phyloP scores from a whole-genome alignment of 2,888 invertebrate genomes.

The Tricholauxania praeusta region DNA sequence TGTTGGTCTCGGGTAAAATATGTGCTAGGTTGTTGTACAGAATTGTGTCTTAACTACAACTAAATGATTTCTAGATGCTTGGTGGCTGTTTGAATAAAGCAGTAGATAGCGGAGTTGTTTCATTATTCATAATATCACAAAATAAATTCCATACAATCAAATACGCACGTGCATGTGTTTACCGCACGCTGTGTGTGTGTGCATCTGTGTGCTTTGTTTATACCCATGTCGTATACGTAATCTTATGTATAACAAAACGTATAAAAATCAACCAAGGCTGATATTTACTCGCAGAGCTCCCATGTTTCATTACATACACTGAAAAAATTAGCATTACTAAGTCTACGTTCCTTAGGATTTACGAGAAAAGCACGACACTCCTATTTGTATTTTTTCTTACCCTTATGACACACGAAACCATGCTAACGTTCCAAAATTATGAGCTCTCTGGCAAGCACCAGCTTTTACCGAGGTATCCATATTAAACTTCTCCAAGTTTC shows the following conservation, averaged over 20 bases:
- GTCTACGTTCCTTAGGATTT: too few species aligned
- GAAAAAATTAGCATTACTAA: neutral
- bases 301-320: conserved; percentile 23
- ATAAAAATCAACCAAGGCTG: conserved; percentile 30
- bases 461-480: too few species aligned
- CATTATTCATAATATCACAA: conserved; percentile 33
- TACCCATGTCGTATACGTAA: conserved; percentile 57
- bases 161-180: conserved; percentile 1
- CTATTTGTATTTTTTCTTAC: too few species aligned
- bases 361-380: too few species aligned
- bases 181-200: conserved; percentile 12
- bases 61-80: too few species aligned
- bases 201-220: neutral
- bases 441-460: too few species aligned
- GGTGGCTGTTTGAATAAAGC: neutral
- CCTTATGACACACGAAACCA: too few species aligned
- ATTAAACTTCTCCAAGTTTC: too few species aligned
- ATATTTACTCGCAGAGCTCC: conserved; percentile 15
- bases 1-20: conserved; percentile 6
- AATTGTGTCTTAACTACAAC: neutral
- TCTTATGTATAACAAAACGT: conserved; percentile 20
- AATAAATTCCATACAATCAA: conserved; percentile 18
- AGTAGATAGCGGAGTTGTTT: conserved; percentile 18
- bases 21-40: conserved; percentile 18
- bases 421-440: too few species aligned